These are phyloP conservation scores for Ramphastos sulfuratus DNA, from an alignment of 2,113 vertebrate genomes.

Conservation along the genomic window DNA sequence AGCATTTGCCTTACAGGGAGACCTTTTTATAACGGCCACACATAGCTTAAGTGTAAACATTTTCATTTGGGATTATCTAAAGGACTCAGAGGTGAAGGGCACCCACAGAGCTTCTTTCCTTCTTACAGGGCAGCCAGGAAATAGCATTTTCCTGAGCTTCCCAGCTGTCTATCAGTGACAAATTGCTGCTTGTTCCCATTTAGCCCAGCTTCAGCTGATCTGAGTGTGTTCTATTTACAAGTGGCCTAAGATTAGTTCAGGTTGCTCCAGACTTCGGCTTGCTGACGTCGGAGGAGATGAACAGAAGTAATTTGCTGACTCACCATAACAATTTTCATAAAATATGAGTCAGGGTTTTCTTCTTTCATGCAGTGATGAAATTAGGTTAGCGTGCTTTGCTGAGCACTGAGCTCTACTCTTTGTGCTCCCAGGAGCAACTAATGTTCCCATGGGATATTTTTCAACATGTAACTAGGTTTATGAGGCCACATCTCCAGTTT, in stretches of 20 bases:
- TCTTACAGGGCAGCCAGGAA: conserved; percentile 6
- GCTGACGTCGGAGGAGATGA: conserved; percentile 52
- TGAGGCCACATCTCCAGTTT: neutral
- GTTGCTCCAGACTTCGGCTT: conserved; percentile 46
- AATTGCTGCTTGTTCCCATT: conserved; percentile 17
- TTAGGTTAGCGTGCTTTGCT: conserved; percentile 59
- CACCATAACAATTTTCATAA: conserved; percentile 56
- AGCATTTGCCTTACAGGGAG: neutral
- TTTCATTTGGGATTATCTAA: neutral
- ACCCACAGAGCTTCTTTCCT: neutral
- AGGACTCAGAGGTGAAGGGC: neutral
- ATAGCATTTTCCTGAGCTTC: conserved; percentile 7
- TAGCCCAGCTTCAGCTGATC: conserved; percentile 16
- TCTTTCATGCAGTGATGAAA: conserved; percentile 41
- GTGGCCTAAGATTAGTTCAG: conserved; percentile 37
- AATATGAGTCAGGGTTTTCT: conserved; percentile 65
- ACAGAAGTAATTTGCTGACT: conserved; percentile 66
- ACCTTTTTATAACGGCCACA: neutral
- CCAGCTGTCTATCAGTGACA: neutral
- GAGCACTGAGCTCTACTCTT: conserved; percentile 20
- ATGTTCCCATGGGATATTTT: conserved; percentile 24
- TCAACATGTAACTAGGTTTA: conserved; percentile 37
- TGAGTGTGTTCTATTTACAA: conserved; percentile 4
- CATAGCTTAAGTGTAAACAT: neutral
- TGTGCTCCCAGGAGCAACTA: conserved; percentile 41